Evolutionary conservation across 2,888 invertebrate species (phyloP).

Genomic region (Pseudococcus viburni): DNA sequence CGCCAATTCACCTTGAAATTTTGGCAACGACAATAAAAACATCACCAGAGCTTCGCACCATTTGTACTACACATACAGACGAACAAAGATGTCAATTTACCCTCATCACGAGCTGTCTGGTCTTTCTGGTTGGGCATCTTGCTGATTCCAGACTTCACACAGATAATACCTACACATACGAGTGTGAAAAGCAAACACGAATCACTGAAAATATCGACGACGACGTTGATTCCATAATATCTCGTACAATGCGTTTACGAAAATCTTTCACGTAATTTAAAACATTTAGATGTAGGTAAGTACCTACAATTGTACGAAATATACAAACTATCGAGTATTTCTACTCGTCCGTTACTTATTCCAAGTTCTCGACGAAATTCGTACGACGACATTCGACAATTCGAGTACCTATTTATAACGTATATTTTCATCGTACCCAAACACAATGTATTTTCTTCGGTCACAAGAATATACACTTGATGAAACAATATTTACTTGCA

Average conservation of each 20-base stretch:
- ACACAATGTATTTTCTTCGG: background rate
- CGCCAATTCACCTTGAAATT: conserved; percentile 33
- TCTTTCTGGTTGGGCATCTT: background rate
- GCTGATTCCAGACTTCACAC: background rate
- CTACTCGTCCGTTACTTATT: no score
- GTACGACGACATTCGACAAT: background rate
- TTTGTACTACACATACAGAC: background rate
- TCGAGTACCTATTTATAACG: conserved; percentile 8
- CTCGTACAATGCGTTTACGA: background rate
- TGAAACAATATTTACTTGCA: background rate
- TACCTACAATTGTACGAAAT: no score
- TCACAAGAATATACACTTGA: background rate
- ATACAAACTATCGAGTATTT: no score
- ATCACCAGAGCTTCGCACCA: background rate
- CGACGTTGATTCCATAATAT: background rate
- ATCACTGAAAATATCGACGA: background rate
- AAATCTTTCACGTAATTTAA: background rate
- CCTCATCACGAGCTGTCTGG: conserved; percentile 27
- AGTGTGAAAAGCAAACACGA: conserved; percentile 3
- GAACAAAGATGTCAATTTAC: conserved; percentile 44
- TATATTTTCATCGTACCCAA: background rate
- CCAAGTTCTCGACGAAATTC: background rate
- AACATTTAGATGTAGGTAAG: background rate
- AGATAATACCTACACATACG: background rate
- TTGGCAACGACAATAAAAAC: conserved; percentile 17